A percentile compares a stretch with the other conserved stretches of the same genome.
Conservation (phyloP, 2,113 vertebrate species). For the Epinephelus fuscoguttatus region DNA sequence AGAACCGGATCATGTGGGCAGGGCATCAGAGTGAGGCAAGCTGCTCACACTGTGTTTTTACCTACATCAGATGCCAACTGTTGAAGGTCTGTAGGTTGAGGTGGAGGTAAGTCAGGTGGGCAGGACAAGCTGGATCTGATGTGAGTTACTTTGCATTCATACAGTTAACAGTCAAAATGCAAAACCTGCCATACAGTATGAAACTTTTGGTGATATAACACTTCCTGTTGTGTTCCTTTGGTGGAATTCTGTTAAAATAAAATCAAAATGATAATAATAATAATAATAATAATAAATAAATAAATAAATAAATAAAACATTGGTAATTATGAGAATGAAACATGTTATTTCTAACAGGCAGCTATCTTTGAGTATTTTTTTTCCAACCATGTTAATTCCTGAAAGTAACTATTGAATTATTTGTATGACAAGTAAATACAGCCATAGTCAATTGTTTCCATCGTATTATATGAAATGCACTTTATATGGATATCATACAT, state of each 20-base stretch:
- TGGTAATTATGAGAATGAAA: not conserved
- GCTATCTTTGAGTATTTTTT: too few relatives aligned
- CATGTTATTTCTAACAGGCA: not conserved
- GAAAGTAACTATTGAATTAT: not conserved
- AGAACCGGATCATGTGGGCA: constrained; percentile 78
- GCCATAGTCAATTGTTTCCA: too few relatives aligned
- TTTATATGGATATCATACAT: too few relatives aligned
- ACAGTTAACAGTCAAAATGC: not conserved
- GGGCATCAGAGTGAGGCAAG: constrained; percentile 84
- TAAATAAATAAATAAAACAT: too few relatives aligned
- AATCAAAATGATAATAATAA: not conserved
- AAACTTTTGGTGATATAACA: not conserved
- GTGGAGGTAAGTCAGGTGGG: constrained; percentile 79
- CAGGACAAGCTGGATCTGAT: constrained; percentile 27
- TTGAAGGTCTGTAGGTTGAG: constrained; percentile 84
- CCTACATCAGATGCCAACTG: constrained; percentile 83
- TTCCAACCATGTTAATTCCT: not conserved
- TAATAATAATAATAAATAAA: too few relatives aligned
- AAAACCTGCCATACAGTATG: not conserved
- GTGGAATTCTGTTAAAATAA: not conserved
- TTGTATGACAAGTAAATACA: not conserved
- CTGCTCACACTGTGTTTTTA: constrained; percentile 83
- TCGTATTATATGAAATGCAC: too few relatives aligned
- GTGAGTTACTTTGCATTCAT: constrained; percentile 1
- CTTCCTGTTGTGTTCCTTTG: not conserved